phyloP scores from a whole-genome alignment of 2,113 vertebrate genomes.

The Perccottus glenii region DNA sequence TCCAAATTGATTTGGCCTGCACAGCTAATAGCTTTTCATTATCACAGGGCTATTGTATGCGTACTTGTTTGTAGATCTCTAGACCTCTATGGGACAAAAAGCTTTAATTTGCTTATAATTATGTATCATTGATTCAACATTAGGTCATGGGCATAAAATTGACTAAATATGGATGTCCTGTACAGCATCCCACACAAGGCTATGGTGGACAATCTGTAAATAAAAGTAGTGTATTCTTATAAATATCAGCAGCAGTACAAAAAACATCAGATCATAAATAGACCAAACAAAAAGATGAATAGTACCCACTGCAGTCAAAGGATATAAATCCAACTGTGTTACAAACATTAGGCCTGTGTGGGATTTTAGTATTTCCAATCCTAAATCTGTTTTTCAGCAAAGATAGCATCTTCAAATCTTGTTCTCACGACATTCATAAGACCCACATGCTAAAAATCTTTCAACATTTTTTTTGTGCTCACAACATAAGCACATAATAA shows the following conservation, averaged over 20 bases:
- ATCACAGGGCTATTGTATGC: slow-evolving; percentile 40
- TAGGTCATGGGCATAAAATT: too few relatives aligned
- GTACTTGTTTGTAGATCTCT: slow-evolving; percentile 31
- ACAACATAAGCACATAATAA: too few relatives aligned
- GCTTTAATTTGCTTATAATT: slow-evolving; percentile 24
- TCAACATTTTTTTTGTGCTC: background rate
- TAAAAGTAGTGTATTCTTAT: background rate
- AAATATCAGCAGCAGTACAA: background rate
- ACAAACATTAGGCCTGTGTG: background rate
- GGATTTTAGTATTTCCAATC: background rate
- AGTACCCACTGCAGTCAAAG: background rate
- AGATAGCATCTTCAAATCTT: background rate
- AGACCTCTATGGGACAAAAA: slow-evolving; percentile 37
- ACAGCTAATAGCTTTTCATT: slow-evolving; percentile 71
- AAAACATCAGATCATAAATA: background rate
- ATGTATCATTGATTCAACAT: slow-evolving; percentile 18
- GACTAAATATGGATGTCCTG: too few relatives aligned
- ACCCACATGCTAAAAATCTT: background rate
- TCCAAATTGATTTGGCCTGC: slow-evolving; percentile 63
- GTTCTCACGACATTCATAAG: background rate
- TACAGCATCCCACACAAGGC: too few relatives aligned
- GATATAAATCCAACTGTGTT: background rate
- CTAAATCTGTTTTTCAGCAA: slow-evolving; percentile 1
- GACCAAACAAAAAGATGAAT: background rate
- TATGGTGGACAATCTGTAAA: background rate